Percentiles rank a stretch among this genome's conserved stretches.
phyloP scores from a whole-genome alignment of 2,113 vertebrate species.

The Phalacrocorax carbo region DNA sequence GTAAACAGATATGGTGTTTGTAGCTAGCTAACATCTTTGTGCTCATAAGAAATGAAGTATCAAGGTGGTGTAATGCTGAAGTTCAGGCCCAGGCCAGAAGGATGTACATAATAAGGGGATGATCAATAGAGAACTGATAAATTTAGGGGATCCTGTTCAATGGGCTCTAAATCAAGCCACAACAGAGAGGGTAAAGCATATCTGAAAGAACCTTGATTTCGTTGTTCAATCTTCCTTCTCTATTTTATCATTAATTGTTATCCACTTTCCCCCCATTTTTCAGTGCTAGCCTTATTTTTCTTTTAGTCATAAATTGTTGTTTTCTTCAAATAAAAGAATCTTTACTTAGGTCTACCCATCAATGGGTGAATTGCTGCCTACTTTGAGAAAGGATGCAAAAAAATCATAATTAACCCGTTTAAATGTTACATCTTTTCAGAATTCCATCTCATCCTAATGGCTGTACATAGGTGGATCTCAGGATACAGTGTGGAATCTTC shows the following conservation, averaged over 20 bases:
- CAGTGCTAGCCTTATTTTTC: neutral
- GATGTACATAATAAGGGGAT: neutral
- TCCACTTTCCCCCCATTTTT: neutral
- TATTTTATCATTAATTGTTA: neutral
- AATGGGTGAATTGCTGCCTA: neutral
- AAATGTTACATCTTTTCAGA: neutral
- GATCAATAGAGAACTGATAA: neutral
- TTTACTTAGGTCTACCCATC: neutral
- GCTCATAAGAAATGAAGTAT: neutral
- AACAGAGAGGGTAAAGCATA: neutral
- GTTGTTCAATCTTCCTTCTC: neutral
- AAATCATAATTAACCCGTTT: neutral
- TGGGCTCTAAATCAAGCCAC: neutral
- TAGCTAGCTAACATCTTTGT: neutral
- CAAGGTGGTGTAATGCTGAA: neutral
- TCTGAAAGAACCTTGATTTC: neutral
- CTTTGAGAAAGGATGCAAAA: neutral
- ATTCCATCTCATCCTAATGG: neutral
- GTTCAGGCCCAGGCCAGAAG: neutral
- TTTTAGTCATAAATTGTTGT: neutral
- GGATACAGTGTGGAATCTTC: neutral
- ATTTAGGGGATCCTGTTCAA: neutral
- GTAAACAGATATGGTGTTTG: neutral
- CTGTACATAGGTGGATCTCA: neutral
- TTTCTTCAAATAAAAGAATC: neutral